phyloP scores from a whole-genome alignment of 2,888 invertebrate genomes.

The Ethmia dodecea region DNA sequence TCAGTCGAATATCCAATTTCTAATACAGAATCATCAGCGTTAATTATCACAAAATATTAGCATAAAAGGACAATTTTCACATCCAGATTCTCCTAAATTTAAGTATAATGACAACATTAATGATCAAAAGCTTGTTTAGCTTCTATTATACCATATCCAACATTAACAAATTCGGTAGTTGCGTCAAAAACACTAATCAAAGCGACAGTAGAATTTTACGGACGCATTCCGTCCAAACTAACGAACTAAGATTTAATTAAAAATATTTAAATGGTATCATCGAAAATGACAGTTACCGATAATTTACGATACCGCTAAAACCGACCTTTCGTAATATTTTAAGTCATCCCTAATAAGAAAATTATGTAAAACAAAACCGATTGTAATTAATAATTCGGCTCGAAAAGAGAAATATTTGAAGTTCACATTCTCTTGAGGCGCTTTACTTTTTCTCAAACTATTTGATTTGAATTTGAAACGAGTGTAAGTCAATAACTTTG shows the following conservation, averaged over 20 bases:
- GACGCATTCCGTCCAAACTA: constrained; percentile 37
- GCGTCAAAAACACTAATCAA: constrained; percentile 30
- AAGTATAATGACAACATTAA: too few relatives aligned
- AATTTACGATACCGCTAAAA: constrained; percentile 71
- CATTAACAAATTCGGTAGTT: constrained; percentile 21
- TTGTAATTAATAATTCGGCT: constrained; percentile 70
- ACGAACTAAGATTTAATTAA: constrained; percentile 65
- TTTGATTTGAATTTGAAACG: constrained; percentile 10
- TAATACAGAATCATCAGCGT: too few relatives aligned
- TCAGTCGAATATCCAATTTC: too few relatives aligned
- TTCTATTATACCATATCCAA: background rate
- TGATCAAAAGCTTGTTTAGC: too few relatives aligned
- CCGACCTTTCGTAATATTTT: constrained; percentile 55
- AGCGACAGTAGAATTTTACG: constrained; percentile 34
- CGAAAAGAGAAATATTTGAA: constrained; percentile 47
- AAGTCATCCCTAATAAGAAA: constrained; percentile 68
- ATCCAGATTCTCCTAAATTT: too few relatives aligned
- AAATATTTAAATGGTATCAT: constrained; percentile 63
- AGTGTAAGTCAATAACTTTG: constrained; percentile 25
- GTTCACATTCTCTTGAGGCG: constrained; percentile 27
- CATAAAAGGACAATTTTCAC: too few relatives aligned
- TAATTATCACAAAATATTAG: too few relatives aligned
- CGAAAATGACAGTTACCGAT: constrained; percentile 42
- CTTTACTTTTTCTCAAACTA: constrained; percentile 20
- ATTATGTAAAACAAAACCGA: constrained; percentile 64